phyloP scores from a whole-genome alignment of 2,888 invertebrate genomes.

The Rosalia funebris region DNA sequence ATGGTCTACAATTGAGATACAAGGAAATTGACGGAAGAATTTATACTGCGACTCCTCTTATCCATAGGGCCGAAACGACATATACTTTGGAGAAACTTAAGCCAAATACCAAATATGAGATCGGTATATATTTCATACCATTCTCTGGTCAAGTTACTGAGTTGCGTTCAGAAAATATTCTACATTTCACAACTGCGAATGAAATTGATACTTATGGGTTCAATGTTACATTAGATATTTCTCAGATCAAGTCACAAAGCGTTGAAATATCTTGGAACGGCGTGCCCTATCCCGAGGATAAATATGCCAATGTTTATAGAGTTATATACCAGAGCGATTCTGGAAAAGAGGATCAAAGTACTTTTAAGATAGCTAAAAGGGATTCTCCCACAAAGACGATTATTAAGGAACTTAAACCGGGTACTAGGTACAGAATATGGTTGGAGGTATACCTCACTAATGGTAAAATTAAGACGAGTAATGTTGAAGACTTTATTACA shows the following conservation, averaged over 20 bases:
- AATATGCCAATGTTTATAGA: constrained; percentile 89
- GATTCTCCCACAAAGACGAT: constrained; percentile 75
- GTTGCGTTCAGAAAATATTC: constrained; percentile 75
- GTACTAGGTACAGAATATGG: constrained; percentile 88
- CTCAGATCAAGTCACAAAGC: constrained; percentile 78
- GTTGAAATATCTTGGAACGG: constrained; percentile 86
- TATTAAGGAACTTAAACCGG: constrained; percentile 77
- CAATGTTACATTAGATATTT: constrained; percentile 79
- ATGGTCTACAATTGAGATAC: constrained; percentile 88
- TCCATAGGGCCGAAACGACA: constrained; percentile 83
- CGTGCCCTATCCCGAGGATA: constrained; percentile 88
- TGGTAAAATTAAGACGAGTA: constrained; percentile 89
- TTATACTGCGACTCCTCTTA: constrained; percentile 84
- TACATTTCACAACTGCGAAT: constrained; percentile 78
- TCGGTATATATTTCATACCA: constrained; percentile 85
- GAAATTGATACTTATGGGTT: constrained; percentile 85
- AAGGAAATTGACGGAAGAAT: constrained; percentile 84
- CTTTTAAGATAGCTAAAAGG: constrained; percentile 79
- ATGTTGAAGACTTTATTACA: constrained; percentile 87
- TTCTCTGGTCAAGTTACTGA: constrained; percentile 83
- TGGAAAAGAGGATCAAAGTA: constrained; percentile 77
- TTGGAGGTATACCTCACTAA: constrained; percentile 89
- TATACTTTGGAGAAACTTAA: constrained; percentile 82
- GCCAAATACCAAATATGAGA: constrained; percentile 82
- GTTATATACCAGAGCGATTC: constrained; percentile 83